phyloP scores from a whole-genome alignment of 2,113 vertebrate genomes.

The Prolemur simus region DNA sequence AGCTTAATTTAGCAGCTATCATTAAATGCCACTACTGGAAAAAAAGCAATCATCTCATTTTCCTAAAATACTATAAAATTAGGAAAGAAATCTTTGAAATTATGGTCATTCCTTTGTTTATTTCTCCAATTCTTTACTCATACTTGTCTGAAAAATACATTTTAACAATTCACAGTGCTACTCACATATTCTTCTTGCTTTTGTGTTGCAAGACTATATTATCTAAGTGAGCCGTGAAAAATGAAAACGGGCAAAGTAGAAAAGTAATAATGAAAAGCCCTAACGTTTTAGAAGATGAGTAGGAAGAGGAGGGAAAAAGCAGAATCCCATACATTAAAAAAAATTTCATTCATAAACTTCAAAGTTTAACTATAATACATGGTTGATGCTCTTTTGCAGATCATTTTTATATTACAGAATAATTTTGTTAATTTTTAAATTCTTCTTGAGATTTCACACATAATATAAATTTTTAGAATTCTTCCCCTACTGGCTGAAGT shows the following conservation, averaged over 20 bases:
- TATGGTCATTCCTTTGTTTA: not conserved
- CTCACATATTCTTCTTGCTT: not conserved
- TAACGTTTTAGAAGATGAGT: not conserved
- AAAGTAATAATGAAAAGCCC: not conserved
- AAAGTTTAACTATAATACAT: not conserved
- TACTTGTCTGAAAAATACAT: not conserved
- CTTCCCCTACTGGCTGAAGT: not conserved
- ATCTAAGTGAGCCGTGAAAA: not conserved
- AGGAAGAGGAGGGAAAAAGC: not conserved
- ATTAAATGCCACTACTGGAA: not conserved
- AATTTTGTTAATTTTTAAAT: not conserved
- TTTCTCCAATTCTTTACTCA: not conserved
- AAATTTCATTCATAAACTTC: not conserved
- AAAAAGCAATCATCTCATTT: not conserved
- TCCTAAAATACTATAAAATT: not conserved
- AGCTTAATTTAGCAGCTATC: not conserved
- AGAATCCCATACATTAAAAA: not conserved
- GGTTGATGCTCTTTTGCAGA: not conserved
- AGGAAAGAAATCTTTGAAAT: not conserved
- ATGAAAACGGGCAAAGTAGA: not conserved
- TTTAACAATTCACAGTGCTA: not conserved
- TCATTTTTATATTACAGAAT: not conserved
- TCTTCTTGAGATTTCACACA: not conserved
- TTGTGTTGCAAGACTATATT: not conserved
- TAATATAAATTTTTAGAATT: not conserved